Evolutionary conservation across 2,888 invertebrate species (phyloP).

Genomic region (Acrobasis suavella): DNA sequence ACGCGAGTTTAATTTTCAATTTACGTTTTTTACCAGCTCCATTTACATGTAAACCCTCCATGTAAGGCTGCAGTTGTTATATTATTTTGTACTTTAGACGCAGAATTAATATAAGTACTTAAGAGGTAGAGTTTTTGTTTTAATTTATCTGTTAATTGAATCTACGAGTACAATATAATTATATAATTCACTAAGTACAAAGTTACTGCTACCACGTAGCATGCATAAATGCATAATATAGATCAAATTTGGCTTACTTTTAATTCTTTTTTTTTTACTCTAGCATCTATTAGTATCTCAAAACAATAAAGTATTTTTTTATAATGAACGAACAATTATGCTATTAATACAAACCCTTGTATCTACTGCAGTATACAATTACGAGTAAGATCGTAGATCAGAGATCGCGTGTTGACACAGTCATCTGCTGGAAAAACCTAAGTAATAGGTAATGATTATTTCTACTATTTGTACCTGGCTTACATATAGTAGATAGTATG

Average conservation of each 20-base stretch:
- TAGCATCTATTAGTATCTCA: no score
- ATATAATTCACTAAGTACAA: no score
- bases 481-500: neutral
- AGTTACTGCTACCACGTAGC: no score
- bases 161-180: neutral
- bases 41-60: conserved; percentile 15
- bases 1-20: conserved; percentile 15
- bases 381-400: neutral
- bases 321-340: no score
- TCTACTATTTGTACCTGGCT: no score
- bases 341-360: neutral
- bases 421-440: neutral
- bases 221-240: no score
- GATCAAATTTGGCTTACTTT: no score
- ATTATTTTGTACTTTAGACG: neutral
- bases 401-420: neutral
- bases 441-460: no score
- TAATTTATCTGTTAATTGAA: neutral
- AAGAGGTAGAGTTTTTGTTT: no score
- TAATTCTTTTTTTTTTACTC: no score
- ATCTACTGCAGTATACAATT: neutral
- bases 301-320: no score
- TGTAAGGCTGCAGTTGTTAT: conserved; percentile 17
- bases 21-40: conserved; percentile 8
- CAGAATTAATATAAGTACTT: neutral